Base-by-base conservation (phyloP, 2,113 vertebrate species). In the Megaceryle torquata region DNA sequence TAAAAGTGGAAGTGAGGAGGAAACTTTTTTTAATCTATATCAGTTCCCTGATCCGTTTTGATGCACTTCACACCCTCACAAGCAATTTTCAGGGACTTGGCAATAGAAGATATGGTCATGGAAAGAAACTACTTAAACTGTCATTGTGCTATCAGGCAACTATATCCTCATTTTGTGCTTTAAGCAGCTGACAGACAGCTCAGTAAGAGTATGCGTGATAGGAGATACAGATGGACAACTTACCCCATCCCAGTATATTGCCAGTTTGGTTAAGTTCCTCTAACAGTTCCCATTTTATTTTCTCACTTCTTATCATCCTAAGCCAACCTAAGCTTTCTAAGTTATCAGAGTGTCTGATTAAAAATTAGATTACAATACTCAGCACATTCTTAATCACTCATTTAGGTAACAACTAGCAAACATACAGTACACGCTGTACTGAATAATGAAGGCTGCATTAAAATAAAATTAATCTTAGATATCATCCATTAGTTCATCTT, bases 11-110 rank as follows among this genome's bases (percentile, higher is more conserved):
- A 29, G 53, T 48, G 53, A 88, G 67, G n/a, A 57, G 56, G 56
- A 92, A 20, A 82, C 37, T 74, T 91, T 81, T 85, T 97, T 84
- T 60, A 88, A 95, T 92, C 86, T 82, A 91, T 82, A 91, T 79
- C 60, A 48, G 69, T 75, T 78, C 57, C 35, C 46, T 64, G 72
- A 78, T 91, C 83, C 82, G 80, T 96, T 92, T 70, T 93, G 74
- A 95, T 88, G 72, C 48, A 84, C 81, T 92, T 89, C 77, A 86
- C 91, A 92, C 64, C 59, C 72, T 88, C 22, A 17, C 74, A 84
- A 68, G 57, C 69, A 89, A 84, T 95, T 95, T 95, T 89, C 86
- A 65, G 83, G 65, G 39, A 37, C 33, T 86, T 65, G 20, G 86
- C 33, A 69, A 84, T 21, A 28, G 74, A 64, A 95, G 89, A 68